Conservation (phyloP, 2,113 vertebrate species). For the Leptocoma aspasia region DNA sequence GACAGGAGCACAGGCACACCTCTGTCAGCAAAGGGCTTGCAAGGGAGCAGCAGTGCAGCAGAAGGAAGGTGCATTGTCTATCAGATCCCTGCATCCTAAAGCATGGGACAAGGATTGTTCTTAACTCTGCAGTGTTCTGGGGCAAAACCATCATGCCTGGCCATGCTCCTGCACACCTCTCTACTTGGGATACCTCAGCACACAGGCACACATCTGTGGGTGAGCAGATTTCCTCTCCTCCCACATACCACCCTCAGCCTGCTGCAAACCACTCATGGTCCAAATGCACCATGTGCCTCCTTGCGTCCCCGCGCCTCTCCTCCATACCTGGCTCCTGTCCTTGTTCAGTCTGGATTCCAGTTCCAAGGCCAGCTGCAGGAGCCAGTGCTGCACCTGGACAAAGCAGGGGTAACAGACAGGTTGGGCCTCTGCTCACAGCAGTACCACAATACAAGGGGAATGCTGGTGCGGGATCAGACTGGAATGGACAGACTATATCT, state of each 20-base stretch:
- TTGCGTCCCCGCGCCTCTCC: not conserved
- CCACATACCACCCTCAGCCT: not conserved
- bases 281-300: fast-evolving
- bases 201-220: not conserved
- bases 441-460: not conserved
- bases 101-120: fast-evolving
- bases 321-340: conserved; percentile 86
- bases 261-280: not conserved
- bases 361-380: conserved; percentile 90
- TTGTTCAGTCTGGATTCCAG: conserved; percentile 90
- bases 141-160: not conserved
- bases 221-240: not conserved
- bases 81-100: not conserved
- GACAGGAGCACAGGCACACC: fast-evolving
- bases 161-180: not conserved
- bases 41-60: not conserved
- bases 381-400: conserved; percentile 90
- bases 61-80: not conserved
- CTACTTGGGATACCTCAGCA: not conserved
- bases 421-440: not conserved
- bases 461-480: not conserved
- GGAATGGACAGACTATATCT: not conserved
- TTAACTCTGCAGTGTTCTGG: not conserved
- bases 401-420: not conserved
- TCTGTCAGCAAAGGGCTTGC: not conserved